Base-by-base conservation (phyloP, 1,140 invertebrate species). In the Sycophila sp. region DNA sequence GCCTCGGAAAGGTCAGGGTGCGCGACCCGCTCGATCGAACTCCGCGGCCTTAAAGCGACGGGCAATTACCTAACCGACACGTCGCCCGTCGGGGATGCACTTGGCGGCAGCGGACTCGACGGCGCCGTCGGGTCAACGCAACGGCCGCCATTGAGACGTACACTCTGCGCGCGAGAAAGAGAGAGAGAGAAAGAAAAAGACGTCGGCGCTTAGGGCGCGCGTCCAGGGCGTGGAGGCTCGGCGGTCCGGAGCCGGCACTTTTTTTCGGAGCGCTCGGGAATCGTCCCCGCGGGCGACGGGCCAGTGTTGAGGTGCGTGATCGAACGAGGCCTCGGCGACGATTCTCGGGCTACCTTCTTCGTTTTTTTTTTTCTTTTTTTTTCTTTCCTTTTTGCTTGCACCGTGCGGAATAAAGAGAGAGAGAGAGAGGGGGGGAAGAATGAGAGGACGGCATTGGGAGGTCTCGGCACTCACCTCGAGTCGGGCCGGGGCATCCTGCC, bases 401-500 rank as follows among this genome's bases (percentile, higher is more conserved):
- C n/a, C n/a, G 30, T n/a, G 34, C 1, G n/a, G 15, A 32, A n/a
- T n/a, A 15, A 17, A 15, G 51, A 34, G 22, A 13, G 24, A 40
- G 55, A 40, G 5, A 49, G 3, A 49, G 30, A 13, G 3, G 22
- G 4, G 30, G 4, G 11, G 1, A n/a, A 10, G 17, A 6, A 17
- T 1, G n/a, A 7, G 11, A 17, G 17, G 11, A 49, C 4, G n/a
- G 45, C n/a, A n/a, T 47, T 40, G 45, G 24, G 2, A 42, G 7
- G 4, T 28, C 24, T 45, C 55, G 40, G 32, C 30, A 59, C 83
- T 83, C 78, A 85, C 84, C 76, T 79, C 78, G 81, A 82, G 78
- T 83, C 80, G 80, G 75, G 77, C 72, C 78, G 79, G 82, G 81
- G 79, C 84, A 85, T 86, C 76, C 79, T 86, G 82, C 71, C 78